Percentiles rank a stretch among this genome's conserved stretches.
Conservation (phyloP, 2,888 invertebrate genomes). For the Pristionchus maxplancki region DNA sequence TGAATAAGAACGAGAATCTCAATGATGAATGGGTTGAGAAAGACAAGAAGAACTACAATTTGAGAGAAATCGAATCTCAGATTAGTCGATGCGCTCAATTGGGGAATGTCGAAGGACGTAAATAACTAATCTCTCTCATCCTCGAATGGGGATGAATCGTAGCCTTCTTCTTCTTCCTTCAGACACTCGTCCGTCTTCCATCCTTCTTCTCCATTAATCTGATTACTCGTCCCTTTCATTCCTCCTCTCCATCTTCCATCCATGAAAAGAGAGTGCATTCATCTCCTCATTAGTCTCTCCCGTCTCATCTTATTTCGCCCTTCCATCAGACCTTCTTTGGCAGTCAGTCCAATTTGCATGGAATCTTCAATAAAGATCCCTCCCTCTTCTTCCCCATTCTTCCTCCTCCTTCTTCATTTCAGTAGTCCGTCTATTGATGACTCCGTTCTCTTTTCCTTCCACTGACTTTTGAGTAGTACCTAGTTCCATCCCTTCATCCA, state of each 20-base stretch:
- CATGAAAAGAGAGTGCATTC: conserved; percentile 29
- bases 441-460: background rate
- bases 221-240: conserved; percentile 17
- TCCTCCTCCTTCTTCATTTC: background rate
- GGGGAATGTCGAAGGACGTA: background rate
- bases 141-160: background rate
- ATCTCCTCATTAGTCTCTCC: conserved; percentile 23
- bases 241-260: background rate
- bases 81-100: background rate
- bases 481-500: background rate
- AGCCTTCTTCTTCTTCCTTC: background rate
- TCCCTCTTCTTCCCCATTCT: background rate
- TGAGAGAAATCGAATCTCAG: background rate
- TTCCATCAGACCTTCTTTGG: background rate
- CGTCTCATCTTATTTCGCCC: conserved; percentile 9
- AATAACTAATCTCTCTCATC: background rate
- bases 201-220: conserved; percentile 33
- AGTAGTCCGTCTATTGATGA: background rate
- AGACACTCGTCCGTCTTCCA: background rate
- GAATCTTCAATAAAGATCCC: background rate
- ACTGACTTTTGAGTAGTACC: background rate
- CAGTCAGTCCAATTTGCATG: background rate
- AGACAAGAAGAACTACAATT: background rate
- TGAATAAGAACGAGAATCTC: background rate
- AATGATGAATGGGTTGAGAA: background rate